A percentile compares a stretch with the other conserved stretches of the same genome.
Evolutionary conservation across 2,888 invertebrate species (phyloP).

Genomic region (Barypeithes pellucidus): DNA sequence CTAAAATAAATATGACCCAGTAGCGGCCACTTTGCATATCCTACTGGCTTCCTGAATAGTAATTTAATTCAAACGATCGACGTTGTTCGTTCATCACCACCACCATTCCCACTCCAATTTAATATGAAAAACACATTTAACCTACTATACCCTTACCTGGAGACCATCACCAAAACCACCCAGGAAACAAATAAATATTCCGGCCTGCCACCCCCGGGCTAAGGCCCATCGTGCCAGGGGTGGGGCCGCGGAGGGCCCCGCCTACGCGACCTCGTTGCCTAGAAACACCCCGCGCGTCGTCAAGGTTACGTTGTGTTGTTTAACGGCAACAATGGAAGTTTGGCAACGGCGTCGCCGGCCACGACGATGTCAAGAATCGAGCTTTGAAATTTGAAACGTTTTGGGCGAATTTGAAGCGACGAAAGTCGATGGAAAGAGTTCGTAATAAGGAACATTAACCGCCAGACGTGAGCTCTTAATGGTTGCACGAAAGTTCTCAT

Average conservation of each 20-base stretch:
- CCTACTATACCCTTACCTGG: conserved; percentile 1
- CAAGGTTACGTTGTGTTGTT: conserved; percentile 53
- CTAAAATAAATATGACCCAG: neutral
- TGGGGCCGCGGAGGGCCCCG: conserved; percentile 42
- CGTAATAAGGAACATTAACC: neutral
- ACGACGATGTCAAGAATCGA: conserved; percentile 24
- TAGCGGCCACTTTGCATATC: conserved; percentile 14
- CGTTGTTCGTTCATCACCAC: conserved; percentile 13
- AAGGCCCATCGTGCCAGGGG: conserved; percentile 44
- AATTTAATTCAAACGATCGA: conserved; percentile 17
- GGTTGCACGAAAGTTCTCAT: no score
- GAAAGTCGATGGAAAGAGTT: conserved; percentile 4
- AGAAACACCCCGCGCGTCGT: conserved; percentile 52
- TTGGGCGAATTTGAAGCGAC: conserved; percentile 17
- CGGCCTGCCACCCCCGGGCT: conserved; percentile 40
- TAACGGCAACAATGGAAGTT: conserved; percentile 42
- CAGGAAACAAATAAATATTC: conserved; percentile 35
- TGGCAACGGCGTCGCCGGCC: conserved; percentile 38
- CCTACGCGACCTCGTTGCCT: conserved; percentile 47
- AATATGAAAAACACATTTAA: neutral
- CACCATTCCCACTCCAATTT: neutral
- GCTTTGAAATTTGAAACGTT: conserved; percentile 37
- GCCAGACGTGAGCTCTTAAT: no score
- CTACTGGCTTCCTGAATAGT: conserved; percentile 13
- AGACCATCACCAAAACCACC: neutral